Evolutionary conservation across 2,113 vertebrate genomes (phyloP), one percentile per base, ranked within the genome.

Genomic region (Pycnonotus jocosus): DNA sequence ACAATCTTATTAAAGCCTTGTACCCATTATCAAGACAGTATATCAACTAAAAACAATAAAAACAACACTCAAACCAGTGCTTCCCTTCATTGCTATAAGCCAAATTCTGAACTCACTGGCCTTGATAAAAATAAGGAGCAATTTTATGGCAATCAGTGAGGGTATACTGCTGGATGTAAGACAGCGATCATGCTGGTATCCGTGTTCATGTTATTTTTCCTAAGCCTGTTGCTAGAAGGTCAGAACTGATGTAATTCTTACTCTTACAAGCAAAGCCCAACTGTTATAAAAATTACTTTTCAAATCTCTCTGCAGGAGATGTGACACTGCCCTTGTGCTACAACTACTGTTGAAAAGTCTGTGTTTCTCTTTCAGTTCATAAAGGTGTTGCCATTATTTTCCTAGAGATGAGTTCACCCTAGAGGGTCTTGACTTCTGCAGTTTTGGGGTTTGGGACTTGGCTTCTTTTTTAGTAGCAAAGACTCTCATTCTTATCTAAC

Each of bases 161-260:
- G n/a, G 40, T 40, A 61, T 31, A 79, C n/a, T 31, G 69, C 50
- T 90, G 65, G 56, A 82, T 84, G 35, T 62, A 65, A 81, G 60
- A 72, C 57, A 80, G 81, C 0, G 2, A 84, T 58, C 82, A 70
- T 27, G 71, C 72, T 92, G 71, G 38, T 89, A 71, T 80, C 89
- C 27, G 5, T 42, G 27, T 60, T 61, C 40, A 37, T 25, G 37
- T 86, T 88, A 38, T 90, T 92, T 76, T 93, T 56, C 50, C 38
- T 86, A 92, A 94, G 82, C 44, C 71, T 78, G n/a, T 81, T 96
- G 85, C 72, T 71, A 68, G 87, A 96, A 97, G 90, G 81, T 96
- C 92, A 95, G 71, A 93, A 93, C 35, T 60, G 64, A 86, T 96
- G 90, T 84, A 94, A 96, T 90, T 91, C 74, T 68, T 73, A 80